These are phyloP conservation scores for Mylabris sibirica DNA, from an alignment of 2,888 invertebrate genomes.

Conservation along the genomic window DNA sequence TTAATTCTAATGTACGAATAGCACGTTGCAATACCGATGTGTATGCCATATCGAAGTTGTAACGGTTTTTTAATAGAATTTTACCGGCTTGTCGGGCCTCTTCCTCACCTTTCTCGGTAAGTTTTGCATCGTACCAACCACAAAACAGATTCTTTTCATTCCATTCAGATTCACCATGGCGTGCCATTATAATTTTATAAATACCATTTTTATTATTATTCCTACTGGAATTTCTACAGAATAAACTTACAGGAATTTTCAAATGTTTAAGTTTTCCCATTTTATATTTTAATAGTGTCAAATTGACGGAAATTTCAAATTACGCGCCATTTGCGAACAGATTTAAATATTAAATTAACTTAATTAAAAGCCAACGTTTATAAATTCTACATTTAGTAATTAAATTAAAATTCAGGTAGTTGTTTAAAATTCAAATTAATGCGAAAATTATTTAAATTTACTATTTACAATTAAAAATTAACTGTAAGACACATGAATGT, in stretches of 20 bases:
- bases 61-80: conserved; percentile 73
- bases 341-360: no score
- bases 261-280: no score
- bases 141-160: conserved; percentile 68
- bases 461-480: no score
- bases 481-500: no score
- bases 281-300: no score
- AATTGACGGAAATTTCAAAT: neutral
- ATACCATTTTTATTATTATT: conserved; percentile 40
- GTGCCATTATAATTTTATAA: conserved; percentile 68
- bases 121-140: conserved; percentile 68
- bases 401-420: no score
- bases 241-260: no score
- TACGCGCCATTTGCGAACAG: neutral
- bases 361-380: no score
- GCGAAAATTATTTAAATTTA: no score
- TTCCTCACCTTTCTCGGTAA: conserved; percentile 69
- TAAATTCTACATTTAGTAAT: no score
- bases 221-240: no score
- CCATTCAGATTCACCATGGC: conserved; percentile 71
- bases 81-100: conserved; percentile 78
- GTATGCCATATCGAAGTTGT: conserved; percentile 80
- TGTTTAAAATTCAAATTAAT: no score
- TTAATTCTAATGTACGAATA: conserved; percentile 73
- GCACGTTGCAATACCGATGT: conserved; percentile 83